These are phyloP conservation scores for Limnothrissa miodon DNA, from an alignment of 2,113 vertebrate genomes.

Conservation along the genomic window DNA sequence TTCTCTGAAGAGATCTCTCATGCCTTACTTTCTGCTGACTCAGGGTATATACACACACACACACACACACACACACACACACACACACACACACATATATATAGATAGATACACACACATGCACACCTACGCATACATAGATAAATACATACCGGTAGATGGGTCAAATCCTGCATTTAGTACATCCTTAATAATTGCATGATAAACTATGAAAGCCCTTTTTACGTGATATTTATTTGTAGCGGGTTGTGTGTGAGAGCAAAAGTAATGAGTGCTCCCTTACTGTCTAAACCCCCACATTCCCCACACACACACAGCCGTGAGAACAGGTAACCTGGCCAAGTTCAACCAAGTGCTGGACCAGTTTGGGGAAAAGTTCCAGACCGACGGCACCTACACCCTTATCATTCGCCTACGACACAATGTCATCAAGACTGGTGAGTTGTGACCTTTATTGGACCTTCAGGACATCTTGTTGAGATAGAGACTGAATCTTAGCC, in stretches of 20 bases:
- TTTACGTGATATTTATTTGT: not conserved
- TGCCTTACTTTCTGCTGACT: conserved; percentile 97
- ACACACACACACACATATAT: conserved; percentile 10
- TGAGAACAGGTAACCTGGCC: conserved; percentile 90
- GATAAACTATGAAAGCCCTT: not conserved
- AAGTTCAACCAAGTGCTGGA: conserved; percentile 97
- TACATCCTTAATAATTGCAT: too few species aligned
- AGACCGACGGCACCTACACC: conserved; percentile 94
- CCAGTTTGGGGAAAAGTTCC: conserved; percentile 97
- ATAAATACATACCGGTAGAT: too few species aligned
- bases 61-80: not conserved
- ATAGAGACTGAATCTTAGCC: too few species aligned
- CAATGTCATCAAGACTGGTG: conserved; percentile 99
- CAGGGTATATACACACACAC: conserved; percentile 75
- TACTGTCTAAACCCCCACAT: not conserved
- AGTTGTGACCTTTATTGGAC: conserved; percentile 24
- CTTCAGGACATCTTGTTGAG: too few species aligned
- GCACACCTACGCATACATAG: too few species aligned
- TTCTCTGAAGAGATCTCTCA: conserved; percentile 92
- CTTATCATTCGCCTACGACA: conserved; percentile 96
- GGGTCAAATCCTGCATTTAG: too few species aligned
- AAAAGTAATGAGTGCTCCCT: not conserved
- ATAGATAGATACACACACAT: not conserved
- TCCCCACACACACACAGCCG: conserved; percentile 72
- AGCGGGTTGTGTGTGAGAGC: not conserved